Conservation (phyloP, 92 coral and sea anemone species). For the Palythoa caribaeorum region DNA sequence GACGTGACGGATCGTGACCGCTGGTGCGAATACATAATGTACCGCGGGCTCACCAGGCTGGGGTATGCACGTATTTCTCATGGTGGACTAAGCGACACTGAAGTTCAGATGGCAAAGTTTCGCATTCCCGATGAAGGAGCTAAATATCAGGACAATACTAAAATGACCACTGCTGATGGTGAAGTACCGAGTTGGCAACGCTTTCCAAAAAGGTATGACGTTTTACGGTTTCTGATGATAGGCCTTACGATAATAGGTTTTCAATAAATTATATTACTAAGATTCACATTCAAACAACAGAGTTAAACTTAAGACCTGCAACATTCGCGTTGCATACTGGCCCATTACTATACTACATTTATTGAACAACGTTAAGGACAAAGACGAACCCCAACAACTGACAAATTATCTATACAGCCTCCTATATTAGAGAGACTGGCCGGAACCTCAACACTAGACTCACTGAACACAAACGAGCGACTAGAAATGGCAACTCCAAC, state of each 20-base stretch:
- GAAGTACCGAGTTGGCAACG: constrained; percentile 76
- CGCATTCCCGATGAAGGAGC: constrained; percentile 74
- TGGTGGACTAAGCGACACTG: constrained; percentile 98
- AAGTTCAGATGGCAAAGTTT: constrained; percentile 92
- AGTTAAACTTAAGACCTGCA: too few species aligned
- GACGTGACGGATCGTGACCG: constrained; percentile 82
- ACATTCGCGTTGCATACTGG: too few species aligned
- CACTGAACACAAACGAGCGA: too few species aligned
- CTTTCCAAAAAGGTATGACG: constrained; percentile 77
- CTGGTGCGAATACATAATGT: constrained; percentile 99
- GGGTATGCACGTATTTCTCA: constrained; percentile 98
- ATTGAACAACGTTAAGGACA: too few species aligned
- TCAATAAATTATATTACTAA: too few species aligned
- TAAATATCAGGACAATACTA: constrained; percentile 69
- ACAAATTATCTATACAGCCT: too few species aligned
- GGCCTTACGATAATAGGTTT: not conserved
- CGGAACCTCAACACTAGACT: too few species aligned
- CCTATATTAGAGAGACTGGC: too few species aligned
- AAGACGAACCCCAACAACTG: too few species aligned
- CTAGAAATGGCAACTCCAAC: too few species aligned
- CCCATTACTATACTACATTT: too few species aligned
- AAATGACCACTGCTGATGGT: constrained; percentile 67
- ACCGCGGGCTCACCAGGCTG: constrained; percentile 85
- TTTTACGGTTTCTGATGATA: not conserved
- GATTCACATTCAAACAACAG: too few species aligned